Evolutionary conservation across 2,797 vertebrate genomes (phyloP).

Genomic region (Phataginus tetradactyla): DNA sequence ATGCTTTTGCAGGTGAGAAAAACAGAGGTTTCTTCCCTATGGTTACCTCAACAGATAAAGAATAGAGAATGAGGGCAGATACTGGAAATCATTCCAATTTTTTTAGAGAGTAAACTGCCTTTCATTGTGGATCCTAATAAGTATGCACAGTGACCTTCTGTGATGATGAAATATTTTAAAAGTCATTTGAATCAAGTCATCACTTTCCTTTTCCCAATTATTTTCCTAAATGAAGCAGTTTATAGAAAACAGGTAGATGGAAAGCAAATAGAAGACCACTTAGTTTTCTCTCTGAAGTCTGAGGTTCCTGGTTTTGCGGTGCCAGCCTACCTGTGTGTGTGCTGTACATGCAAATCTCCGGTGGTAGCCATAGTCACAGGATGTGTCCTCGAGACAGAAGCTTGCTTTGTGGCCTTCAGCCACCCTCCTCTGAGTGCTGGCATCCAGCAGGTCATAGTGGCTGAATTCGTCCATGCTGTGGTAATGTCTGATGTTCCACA

Average conservation of each 20-base stretch:
- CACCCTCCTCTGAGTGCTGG: slow-evolving; percentile 91
- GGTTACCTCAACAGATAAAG: background rate
- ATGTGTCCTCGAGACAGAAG: slow-evolving; percentile 98
- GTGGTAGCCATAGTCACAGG: slow-evolving; percentile 98
- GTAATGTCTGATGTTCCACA: slow-evolving; percentile 90
- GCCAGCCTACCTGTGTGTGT: slow-evolving; percentile 92
- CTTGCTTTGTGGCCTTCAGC: slow-evolving; percentile 99
- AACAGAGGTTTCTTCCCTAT: background rate
- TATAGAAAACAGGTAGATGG: background rate
- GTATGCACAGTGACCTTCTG: background rate
- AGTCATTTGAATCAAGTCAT: background rate
- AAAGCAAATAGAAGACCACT: background rate
- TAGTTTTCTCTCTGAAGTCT: background rate
- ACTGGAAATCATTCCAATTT: background rate
- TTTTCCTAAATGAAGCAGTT: slow-evolving; percentile 30
- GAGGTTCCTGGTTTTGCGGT: background rate
- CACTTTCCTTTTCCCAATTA: slow-evolving; percentile 15
- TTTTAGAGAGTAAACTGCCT: background rate
- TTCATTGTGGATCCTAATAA: background rate
- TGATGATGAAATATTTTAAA: background rate
- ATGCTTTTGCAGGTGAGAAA: slow-evolving; percentile 27
- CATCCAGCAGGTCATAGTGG: slow-evolving; percentile 96
- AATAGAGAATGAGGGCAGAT: background rate
- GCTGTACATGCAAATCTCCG: slow-evolving; percentile 96
- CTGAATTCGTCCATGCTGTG: slow-evolving; percentile 99